A percentile compares a stretch with the other conserved stretches of the same genome.
phyloP scores from a whole-genome alignment of 1,140 invertebrate genomes.

The Panulirus ornatus region DNA sequence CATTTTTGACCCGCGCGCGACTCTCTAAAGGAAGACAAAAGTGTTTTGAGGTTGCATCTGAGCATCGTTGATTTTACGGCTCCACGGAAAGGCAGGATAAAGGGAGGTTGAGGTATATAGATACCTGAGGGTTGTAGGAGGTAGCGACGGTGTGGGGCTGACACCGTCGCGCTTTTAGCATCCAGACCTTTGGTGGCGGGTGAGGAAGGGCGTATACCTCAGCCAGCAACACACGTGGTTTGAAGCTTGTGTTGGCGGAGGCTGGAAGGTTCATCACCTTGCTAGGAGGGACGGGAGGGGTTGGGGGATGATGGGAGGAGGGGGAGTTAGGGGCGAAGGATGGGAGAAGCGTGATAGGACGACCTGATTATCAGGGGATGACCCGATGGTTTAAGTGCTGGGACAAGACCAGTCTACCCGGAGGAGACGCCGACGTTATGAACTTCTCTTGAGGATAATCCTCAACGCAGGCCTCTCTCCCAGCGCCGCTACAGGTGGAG shows the following conservation, averaged over 20 bases:
- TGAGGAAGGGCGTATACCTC: neutral
- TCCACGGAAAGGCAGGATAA: too few relatives aligned
- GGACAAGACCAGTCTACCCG: neutral
- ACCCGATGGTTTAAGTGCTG: neutral
- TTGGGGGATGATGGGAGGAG: neutral
- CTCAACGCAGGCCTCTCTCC: too few relatives aligned
- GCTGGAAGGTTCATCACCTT: neutral
- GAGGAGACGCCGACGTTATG: neutral
- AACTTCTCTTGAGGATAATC: neutral
- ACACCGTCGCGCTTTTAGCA: neutral
- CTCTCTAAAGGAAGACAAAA: too few relatives aligned
- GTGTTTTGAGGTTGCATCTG: too few relatives aligned
- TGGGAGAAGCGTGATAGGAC: neutral
- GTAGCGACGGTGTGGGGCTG: neutral
- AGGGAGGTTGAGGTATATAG: too few relatives aligned
- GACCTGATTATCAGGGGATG: neutral
- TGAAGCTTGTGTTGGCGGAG: neutral
- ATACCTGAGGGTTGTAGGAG: too few relatives aligned
- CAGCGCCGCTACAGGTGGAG: too few relatives aligned
- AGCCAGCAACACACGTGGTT: neutral
- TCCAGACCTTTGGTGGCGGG: too few relatives aligned
- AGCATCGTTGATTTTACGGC: too few relatives aligned
- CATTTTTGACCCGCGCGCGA: too few relatives aligned
- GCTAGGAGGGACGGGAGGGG: neutral
- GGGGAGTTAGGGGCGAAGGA: neutral